Evolutionary conservation across 1,140 invertebrate species (phyloP), one percentile per base, ranked within the genome.

Genomic region (Ostrea edulis): DNA sequence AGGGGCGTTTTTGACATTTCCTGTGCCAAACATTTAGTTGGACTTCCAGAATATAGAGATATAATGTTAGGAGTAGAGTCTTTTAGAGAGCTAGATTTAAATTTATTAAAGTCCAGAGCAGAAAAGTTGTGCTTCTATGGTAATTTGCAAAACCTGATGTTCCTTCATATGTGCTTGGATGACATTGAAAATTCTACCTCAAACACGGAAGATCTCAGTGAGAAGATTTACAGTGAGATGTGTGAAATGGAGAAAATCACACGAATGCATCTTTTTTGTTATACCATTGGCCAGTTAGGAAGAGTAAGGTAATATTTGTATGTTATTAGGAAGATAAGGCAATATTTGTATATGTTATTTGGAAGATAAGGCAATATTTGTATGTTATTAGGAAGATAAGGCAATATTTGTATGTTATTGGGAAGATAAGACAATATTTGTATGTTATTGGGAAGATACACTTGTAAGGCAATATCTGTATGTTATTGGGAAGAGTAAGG

Each of bases 131-230:
- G 94, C 86, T 95, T 95, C 90, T 93, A 91, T 89, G 90, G 91
- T 58, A 95, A 95, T 89, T 89, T 95, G 17, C 91, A 91, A 55
- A 95, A 94, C 85, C 86, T 95, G 54, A 92, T 95, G 91, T 90
- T 90, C 9, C 90, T 95, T 14, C 94, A 95, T 53, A 91, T 89
- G 85, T 87, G 91, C 52, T 86, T 94, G 25, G 87, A 90, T 90
- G 53, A 81, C 20, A 52, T 85, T 53, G 85, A 89, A 25, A 68
- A 68, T 85, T 51, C 82, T 53, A 83, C 52, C 82, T 83, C n/a
- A 11, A 54, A 83, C 25, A 83, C 44, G 53, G 51, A 53, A 9
- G 44, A 54, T 83, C 52, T 53, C 44, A n/a, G 20, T 53, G 12
- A 53, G 35, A 83, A 83, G 51, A 53, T 83, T 54, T 83, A 25